phyloP scores from a whole-genome alignment of 2,888 invertebrate species.

The Cyclophora albipunctata region DNA sequence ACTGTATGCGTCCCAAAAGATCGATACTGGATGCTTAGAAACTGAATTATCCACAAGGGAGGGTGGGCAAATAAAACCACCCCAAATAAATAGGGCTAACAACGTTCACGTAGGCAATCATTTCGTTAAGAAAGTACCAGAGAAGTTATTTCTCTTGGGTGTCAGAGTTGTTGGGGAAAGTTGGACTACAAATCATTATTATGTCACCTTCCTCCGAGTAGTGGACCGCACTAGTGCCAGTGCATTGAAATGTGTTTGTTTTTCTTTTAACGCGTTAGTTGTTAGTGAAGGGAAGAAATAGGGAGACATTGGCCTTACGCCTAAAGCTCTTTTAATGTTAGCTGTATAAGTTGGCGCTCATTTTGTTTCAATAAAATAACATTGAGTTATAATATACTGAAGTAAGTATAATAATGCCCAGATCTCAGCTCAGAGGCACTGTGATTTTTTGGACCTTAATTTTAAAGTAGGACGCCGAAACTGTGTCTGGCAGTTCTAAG shows the following conservation, averaged over 20 bases:
- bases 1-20: conserved; percentile 63
- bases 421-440: too few relatives aligned
- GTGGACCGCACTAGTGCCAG: conserved; percentile 24
- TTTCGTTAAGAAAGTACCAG: conserved; percentile 70
- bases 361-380: too few relatives aligned
- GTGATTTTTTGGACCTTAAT: too few relatives aligned
- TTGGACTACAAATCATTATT: conserved; percentile 59
- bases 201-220: conserved; percentile 40
- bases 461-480: too few relatives aligned
- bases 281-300: background rate
- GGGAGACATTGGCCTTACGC: too few relatives aligned
- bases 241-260: too few relatives aligned
- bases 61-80: conserved; percentile 65
- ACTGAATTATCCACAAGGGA: conserved; percentile 68
- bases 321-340: too few relatives aligned
- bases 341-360: too few relatives aligned
- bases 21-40: conserved; percentile 67
- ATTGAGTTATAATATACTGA: too few relatives aligned
- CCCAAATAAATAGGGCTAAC: conserved; percentile 69
- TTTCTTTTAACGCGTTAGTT: conserved; percentile 19
- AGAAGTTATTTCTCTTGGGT: conserved; percentile 64
- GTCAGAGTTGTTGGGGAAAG: conserved; percentile 39
- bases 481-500: too few relatives aligned
- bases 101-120: conserved; percentile 71
- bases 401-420: too few relatives aligned